Base-by-base conservation (phyloP, 2,888 invertebrate genomes). In the Dorcus hopei region DNA sequence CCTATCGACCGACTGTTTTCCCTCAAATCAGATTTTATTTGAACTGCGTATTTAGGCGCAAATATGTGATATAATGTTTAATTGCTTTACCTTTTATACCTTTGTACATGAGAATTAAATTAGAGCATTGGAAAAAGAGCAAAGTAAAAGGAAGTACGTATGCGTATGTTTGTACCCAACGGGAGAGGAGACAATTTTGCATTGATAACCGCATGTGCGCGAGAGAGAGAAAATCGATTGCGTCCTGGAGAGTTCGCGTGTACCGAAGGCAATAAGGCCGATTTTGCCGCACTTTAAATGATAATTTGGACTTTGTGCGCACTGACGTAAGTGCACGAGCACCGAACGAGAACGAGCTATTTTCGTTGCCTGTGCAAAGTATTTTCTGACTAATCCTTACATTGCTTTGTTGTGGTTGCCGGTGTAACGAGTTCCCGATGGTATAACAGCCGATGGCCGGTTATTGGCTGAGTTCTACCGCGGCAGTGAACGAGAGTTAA, bases 361-460 rank as follows among this genome's bases (percentile, higher is more conserved):
- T 42, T 42, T 42, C 16, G 42, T 42, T 42, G 42, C 42, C 16
- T 11, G 42, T 16, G 11, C 42, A 11, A 42, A 42, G 42, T 42
- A 42, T 42, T 42, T 53, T 61, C 54, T 50, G 61, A 59, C 57
- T 61, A 59, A 63, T 63, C 58, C 59, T 63, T 54, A 59, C 42
- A 16, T 42, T 42, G 42, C 42, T 42, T 42, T 42, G 42, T 42
- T 52, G 48, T 55, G 43, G 57, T 58, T 45, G 52, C 38, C 41
- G 40, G 74, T 77, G 80, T 78, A 81, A 81, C 68, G 65, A 68
- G 43, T 49, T 56, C 52, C 57, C 26, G 42, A 52, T 54, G 38
- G 52, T 57, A 57, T 52, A 47, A 53, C 52, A 52, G 38, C 33
- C 38, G 52, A 59, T 55, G 56, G 57, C 53, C 56, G 54, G 58